These are phyloP conservation scores for Enteromius trimaculatus DNA, from an alignment of 2,797 vertebrate genomes.

Conservation along the genomic window DNA sequence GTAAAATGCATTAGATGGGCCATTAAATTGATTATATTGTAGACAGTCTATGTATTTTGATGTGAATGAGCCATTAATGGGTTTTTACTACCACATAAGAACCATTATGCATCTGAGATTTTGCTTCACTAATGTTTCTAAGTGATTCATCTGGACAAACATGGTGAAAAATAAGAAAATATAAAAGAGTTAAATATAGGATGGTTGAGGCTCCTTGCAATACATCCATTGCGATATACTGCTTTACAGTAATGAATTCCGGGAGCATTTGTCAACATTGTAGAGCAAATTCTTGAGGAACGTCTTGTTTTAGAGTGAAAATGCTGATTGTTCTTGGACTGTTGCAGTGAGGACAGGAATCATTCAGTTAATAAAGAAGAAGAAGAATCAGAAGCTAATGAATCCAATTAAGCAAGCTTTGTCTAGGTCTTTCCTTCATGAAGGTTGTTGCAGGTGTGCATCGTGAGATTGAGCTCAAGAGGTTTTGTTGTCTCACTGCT, in stretches of 20 bases:
- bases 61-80: constrained; percentile 11
- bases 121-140: constrained; percentile 11
- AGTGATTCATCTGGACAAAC: neutral
- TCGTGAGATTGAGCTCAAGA: constrained; percentile 20
- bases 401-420: neutral
- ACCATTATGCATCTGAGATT: neutral
- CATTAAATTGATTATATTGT: neutral
- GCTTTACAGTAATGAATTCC: neutral
- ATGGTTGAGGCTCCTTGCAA: neutral
- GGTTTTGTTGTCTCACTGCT: constrained; percentile 31
- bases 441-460: constrained; percentile 25
- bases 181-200: neutral
- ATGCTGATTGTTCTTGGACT: neutral
- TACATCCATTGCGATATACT: neutral
- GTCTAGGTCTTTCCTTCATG: neutral
- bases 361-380: neutral
- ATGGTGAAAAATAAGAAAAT: neutral
- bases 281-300: neutral
- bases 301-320: neutral
- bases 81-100: neutral
- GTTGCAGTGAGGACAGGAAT: neutral
- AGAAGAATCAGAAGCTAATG: neutral
- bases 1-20: neutral
- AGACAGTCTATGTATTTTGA: neutral
- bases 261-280: neutral